These are phyloP conservation scores for Aphodius sticticus DNA, from an alignment of 2,888 invertebrate genomes.

Conservation along the genomic window DNA sequence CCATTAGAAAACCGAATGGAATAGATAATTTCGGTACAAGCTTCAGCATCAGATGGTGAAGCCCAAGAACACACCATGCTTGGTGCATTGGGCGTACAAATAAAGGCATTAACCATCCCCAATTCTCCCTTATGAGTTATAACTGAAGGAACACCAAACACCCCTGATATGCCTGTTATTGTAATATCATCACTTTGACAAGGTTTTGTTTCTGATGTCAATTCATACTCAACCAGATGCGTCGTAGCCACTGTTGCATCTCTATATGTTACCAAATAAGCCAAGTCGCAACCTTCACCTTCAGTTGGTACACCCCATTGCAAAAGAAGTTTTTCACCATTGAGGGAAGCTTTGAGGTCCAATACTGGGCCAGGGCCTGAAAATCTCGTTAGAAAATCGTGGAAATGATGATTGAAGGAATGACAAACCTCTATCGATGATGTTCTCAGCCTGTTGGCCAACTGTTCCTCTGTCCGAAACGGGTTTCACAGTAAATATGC, in stretches of 20 bases:
- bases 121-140: neutral
- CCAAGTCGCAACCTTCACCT: neutral
- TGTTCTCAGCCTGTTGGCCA: neutral
- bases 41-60: neutral
- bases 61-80: neutral
- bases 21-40: neutral
- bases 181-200: neutral
- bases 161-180: neutral
- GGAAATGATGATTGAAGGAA: neutral
- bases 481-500: neutral
- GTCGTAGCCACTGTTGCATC: neutral
- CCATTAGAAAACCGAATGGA: neutral
- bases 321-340: neutral
- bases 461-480: neutral
- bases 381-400: neutral
- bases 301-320: neutral
- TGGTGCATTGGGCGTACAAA: neutral
- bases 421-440: neutral
- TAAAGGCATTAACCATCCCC: neutral
- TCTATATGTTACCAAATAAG: neutral
- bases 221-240: neutral
- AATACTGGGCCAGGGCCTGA: neutral
- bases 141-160: neutral
- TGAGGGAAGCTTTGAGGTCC: neutral
- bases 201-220: neutral